These are phyloP conservation scores for Xenops minutus DNA, from an alignment of 2,797 vertebrate species.

Conservation along the genomic window DNA sequence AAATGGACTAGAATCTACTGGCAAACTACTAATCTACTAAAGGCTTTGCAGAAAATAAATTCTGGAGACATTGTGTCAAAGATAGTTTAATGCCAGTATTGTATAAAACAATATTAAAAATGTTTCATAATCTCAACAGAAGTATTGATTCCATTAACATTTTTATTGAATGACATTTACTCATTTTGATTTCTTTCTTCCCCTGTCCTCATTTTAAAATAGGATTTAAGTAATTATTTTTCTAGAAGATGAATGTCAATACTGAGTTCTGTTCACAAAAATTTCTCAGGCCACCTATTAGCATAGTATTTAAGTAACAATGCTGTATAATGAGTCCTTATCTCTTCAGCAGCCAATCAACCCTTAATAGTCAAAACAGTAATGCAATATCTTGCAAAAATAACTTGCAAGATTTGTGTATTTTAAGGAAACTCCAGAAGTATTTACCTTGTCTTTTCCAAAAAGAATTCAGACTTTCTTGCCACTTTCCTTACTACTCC, in stretches of 20 bases:
- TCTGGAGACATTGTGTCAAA: constrained; percentile 25
- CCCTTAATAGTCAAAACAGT: neutral
- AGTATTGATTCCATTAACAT: neutral
- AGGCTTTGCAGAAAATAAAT: neutral
- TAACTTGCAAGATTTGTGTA: neutral
- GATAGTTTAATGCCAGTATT: constrained; percentile 30
- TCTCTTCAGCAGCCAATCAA: neutral
- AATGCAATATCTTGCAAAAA: neutral
- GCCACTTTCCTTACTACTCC: neutral
- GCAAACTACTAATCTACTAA: neutral
- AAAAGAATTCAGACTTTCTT: neutral
- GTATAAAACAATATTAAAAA: constrained; percentile 33
- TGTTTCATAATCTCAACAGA: neutral
- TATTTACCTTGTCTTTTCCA: neutral
- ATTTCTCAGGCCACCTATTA: neutral
- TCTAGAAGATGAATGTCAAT: neutral
- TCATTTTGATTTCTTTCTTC: neutral
- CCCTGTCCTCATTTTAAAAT: neutral
- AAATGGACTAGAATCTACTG: neutral
- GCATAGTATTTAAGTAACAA: neutral
- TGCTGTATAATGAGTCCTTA: neutral
- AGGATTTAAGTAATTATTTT: neutral
- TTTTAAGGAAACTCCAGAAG: neutral
- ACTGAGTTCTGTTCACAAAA: neutral
- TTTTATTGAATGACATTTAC: constrained; percentile 8